Evolutionary conservation across 2,888 invertebrate genomes (phyloP), one percentile per base, ranked within the genome.

Genomic region (Thera britannica): DNA sequence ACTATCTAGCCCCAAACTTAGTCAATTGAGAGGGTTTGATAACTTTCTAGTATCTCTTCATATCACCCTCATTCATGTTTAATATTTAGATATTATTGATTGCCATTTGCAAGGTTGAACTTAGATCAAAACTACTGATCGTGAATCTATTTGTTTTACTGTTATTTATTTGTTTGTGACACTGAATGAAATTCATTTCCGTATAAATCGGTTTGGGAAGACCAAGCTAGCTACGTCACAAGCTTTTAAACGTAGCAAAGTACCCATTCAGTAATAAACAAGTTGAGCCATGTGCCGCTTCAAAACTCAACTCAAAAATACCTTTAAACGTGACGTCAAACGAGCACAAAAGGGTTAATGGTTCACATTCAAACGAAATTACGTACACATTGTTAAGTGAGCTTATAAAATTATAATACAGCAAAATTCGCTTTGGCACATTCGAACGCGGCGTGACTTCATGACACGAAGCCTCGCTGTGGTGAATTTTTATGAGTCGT

Each of bases 401-500:
- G 74, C 79, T 78, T 82, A 79, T 80, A 80, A 87, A 88, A 87
- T 87, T 81, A 85, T 86, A 85, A 86, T 82, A 82, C 81, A 82
- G 79, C 77, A 69, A 76, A 86, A 83, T 83, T 81, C 77, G 70
- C 78, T 78, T 78, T 76, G 73, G 76, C 76, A 79, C 77, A 79
- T 79, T 80, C 77, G 80, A 79, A 77, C 78, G 76, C 77, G 76
- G 72, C 74, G 75, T 70, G 73, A 73, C 73, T 62, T 78, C 75
- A 79, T 81, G 81, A 83, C 83, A 86, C 84, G 86, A 83, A 89
- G 88, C 85, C 89, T 91, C 83, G 85, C 85, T 83, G 83, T 81
- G 83, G 83, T 86, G 89, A 90, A 90, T 91, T 92, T 92, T 92
- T 92, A 92, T 90, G 91, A 91, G 89, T 86, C 34, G 89, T 88